Base-by-base conservation (phyloP, 2,113 vertebrate genomes). In the Siniperca chuatsi region DNA sequence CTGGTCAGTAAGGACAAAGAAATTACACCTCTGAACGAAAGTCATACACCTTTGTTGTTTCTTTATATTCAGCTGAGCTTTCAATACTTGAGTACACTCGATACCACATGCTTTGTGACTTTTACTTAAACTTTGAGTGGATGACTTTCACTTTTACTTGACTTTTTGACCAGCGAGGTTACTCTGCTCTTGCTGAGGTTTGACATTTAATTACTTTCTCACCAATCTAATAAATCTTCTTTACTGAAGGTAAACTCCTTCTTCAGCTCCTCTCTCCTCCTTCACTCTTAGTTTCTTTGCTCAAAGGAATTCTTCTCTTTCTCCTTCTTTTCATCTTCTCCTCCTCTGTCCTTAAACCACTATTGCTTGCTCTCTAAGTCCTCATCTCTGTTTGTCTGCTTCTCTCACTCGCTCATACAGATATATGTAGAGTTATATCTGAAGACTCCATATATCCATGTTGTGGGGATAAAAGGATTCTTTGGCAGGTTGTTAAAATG, bases 401-500 rank as follows among this genome's bases (percentile, higher is more conserved):
- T 29, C 46, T 25, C 66, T 33, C 75, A 60, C 69, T 57, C 65
- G 29, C 2, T 62, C 52, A 35, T 15, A 13, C 79, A 46, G 72
- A 82, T 50, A 48, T 54, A 60, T 77, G 79, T 37, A 57, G 73
- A 89, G 55, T 70, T 85, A 21, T 70, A 58, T 68, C 74, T 57
- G 42, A 46, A 65, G 75, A 48, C 54, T 61, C 35, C 55, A 52
- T 81, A 67, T 74, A 75, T 87, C 79, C 75, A 35, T 82, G 89
- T 88, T 78, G 75, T 74, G 73, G 23, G 44, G 78, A 84, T 86
- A 58, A 91, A 86, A 78, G 74, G 78, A 82, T 80, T 65, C 75
- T 65, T 44, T 92, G 77, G 84, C 90, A 91, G 84, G 85, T 86
- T 86, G 88, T 93, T 89, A 91, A 90, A 87, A 82, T 88, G 91